phyloP scores from a whole-genome alignment of 2,113 vertebrate species.

The Chaetura pelagica region DNA sequence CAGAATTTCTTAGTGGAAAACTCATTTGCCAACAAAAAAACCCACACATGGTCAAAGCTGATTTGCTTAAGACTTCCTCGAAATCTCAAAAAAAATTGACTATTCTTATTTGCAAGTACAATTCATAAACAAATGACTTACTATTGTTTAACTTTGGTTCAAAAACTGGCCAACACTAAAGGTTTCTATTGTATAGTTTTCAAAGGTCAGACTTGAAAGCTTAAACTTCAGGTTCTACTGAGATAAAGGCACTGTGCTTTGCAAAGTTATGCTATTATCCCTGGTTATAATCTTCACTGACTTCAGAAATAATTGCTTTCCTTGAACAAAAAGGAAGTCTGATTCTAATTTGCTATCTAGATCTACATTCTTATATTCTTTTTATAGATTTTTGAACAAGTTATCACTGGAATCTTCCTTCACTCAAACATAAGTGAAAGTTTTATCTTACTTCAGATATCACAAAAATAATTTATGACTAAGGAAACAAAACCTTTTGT shows the following conservation, averaged over 20 bases:
- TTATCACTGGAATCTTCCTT: constrained; percentile 84
- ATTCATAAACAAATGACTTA: not conserved
- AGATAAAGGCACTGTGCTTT: constrained; percentile 66
- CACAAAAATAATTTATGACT: constrained; percentile 84
- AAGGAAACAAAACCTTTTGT: constrained; percentile 85
- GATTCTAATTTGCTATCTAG: constrained; percentile 85
- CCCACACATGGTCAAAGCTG: not conserved
- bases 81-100: not conserved
- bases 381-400: constrained; percentile 84
- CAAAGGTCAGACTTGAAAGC: constrained; percentile 77
- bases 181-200: constrained; percentile 31
- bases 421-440: constrained; percentile 86
- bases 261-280: constrained; percentile 81
- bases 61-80: not conserved
- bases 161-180: constrained; percentile 20
- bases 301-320: constrained; percentile 79
- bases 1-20: not conserved
- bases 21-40: not conserved
- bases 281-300: constrained; percentile 74
- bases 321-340: constrained; percentile 83
- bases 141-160: not conserved
- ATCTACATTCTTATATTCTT: constrained; percentile 85
- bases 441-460: constrained; percentile 85
- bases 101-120: not conserved
- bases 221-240: constrained; percentile 66